These are phyloP conservation scores for Drosophila nigrodunni DNA, from an alignment of 1,140 invertebrate species.

Conservation along the genomic window DNA sequence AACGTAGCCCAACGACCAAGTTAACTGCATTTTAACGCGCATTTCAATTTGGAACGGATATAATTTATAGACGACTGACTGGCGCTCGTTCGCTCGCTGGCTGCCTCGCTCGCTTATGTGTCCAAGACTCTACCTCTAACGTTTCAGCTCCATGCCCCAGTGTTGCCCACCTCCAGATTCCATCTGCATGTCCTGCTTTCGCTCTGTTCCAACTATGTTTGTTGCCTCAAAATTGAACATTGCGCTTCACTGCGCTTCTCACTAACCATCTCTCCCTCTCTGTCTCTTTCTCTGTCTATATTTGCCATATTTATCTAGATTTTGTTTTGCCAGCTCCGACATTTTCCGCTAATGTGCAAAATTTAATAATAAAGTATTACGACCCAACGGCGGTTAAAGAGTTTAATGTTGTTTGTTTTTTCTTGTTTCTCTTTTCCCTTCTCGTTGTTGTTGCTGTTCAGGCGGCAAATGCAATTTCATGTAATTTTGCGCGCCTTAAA, in stretches of 20 bases:
- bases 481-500: slow-evolving; percentile 55
- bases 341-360: slow-evolving; percentile 75
- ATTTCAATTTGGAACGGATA: slow-evolving; percentile 85
- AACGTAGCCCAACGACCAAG: slow-evolving; percentile 63
- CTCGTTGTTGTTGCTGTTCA: slow-evolving; percentile 19
- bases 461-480: slow-evolving; percentile 62
- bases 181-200: neutral
- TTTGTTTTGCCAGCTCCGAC: slow-evolving; percentile 64
- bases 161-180: neutral
- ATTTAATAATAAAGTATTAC: slow-evolving; percentile 81
- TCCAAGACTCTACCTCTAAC: slow-evolving; percentile 4
- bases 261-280: neutral
- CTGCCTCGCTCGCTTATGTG: slow-evolving; percentile 49
- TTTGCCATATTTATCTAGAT: slow-evolving; percentile 77
- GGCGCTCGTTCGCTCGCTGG: slow-evolving; percentile 35
- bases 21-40: slow-evolving; percentile 85
- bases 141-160: neutral
- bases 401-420: slow-evolving; percentile 53
- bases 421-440: neutral
- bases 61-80: slow-evolving; percentile 85
- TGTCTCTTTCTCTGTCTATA: slow-evolving; percentile 13
- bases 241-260: slow-evolving; percentile 65
- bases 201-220: slow-evolving; percentile 38
- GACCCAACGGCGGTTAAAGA: slow-evolving; percentile 65
- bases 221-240: slow-evolving; percentile 76